Evolutionary conservation across 2,113 vertebrate genomes (phyloP), one percentile per base, ranked within the genome.

Genomic region (Melanerpes formicivorus): DNA sequence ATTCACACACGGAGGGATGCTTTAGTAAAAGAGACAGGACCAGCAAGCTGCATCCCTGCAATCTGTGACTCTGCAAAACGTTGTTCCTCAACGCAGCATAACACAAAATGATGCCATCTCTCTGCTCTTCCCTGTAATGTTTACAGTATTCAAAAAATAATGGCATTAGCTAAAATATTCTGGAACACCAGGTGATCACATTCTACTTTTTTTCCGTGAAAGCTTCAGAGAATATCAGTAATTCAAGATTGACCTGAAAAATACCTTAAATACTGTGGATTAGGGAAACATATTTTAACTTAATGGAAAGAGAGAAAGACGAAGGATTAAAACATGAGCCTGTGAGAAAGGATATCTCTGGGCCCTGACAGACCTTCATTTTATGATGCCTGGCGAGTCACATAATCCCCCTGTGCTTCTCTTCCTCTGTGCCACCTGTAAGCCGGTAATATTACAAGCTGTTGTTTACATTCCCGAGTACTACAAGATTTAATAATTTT

Each of bases 231-330:
- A 78, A 73, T 40, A 75, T 10, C n/a, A 42, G n/a, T 32, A 67
- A 90, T 59, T 84, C 88, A 76, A 66, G 34, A 84, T 34, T 93
- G 86, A 75, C 73, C 87, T 87, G 69, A 60, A 93, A 89, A 88
- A 88, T 25, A 8, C 1, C 32, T 56, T 74, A 50, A 64, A 34
- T 74, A 32, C 23, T 60, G 62, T 60, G 77, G 69, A 78, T 90
- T 86, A 86, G 63, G 44, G 40, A 88, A 91, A 78, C 87, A 44
- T 91, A 88, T 91, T 95, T 92, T 75, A 25, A 54, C 73, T 86
- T 74, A 71, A 87, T 80, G 56, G 54, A 77, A 89, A 52, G 70
- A 78, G 46, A 84, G 67, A 80, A 48, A 19, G 40, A 44, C 18
- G 34, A 74, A 27, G 27, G 85, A 90, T 84, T 93, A 89, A 90